Base-by-base conservation (phyloP, 2,797 vertebrate species). In the Siniperca scherzeri region DNA sequence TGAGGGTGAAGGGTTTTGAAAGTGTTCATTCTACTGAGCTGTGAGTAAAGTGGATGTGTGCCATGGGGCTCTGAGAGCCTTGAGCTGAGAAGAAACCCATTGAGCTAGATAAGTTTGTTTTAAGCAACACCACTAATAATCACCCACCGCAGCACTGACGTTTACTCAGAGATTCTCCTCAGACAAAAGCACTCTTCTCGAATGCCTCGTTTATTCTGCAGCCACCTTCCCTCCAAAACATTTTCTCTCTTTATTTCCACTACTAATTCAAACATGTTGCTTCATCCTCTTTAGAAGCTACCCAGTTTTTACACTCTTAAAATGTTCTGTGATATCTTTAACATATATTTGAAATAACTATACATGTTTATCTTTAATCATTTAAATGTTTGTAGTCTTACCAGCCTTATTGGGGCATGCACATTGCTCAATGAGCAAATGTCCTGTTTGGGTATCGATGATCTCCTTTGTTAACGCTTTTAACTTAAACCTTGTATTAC, bases 111-210 rank as follows among this genome's bases (percentile, higher is more conserved):
- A 62, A 46, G 80, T 90, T 89, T 89, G 66, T 87, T 83, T 78
- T 87, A 88, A 86, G 78, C 79, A 88, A 65, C 70, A 38, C 16
- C 5, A 46, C 74, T 83, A 86, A 87, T 91, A 91, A 88, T 84
- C 83, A 76, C 65, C 60, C 62, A 57, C 69, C 10, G 25, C 82
- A 75, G 87, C 69, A 61, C 66, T 75, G 67, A 80, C 80, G 76
- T 90, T 92, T 88, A 90, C 85, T 86, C 79, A 79, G 53, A 79
- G 74, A 80, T 78, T 79, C 76, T 81, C 77, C 36, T 68, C 67
- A 72, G 76, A 78, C 40, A 21, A 68, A 86, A 78, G 65, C 64
- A 33, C 27, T 65, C 25, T 46, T 77, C 50, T 59, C 64, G 46
- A 80, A 65, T 53, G 59, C 46, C 38, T 88, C 7, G 61, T 82